Evolutionary conservation across 2,888 invertebrate species (phyloP), one percentile per base, ranked within the genome.

Genomic region (Nebria salina): DNA sequence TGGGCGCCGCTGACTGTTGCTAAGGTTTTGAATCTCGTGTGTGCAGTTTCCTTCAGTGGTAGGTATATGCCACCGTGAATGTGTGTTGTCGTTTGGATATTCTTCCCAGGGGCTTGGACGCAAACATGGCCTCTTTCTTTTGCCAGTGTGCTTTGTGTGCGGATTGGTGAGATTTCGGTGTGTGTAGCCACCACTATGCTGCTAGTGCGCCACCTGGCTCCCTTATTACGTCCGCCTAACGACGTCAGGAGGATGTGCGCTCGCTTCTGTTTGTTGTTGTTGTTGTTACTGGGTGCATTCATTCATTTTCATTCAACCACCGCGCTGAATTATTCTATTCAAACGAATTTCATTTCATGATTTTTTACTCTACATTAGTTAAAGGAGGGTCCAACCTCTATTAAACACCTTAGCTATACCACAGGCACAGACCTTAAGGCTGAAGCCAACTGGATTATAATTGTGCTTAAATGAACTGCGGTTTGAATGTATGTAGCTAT

Each of bases 81-180:
- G 8, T 66, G 8, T 25, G 20, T 70, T 15, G 54, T 54, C 8
- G 54, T 34, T 13, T 20, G 5, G 11, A 11, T 26, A 78, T 78
- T 80, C 79, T 80, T 80, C 80, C 65, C 80, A 75, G 64, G 75
- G 42, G 75, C 70, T 75, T 72, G 75, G 75, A 80, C 75, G 72
- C 80, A 80, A 75, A 80, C 75, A 75, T 73, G 41, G 43, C 68
- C 72, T 77, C 72, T 78, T 75, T 54, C 66, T 75, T 68, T 76
- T 72, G 20, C 72, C 65, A 42, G 43, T 20, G n/a, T 42, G 54
- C 54, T 11, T 13, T 13, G 54, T 54, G 54, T 13, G 13, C 8
- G 9, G 6, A 43, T 43, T 43, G 43, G 7, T 43, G 43, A 9
- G 43, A 43, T 9, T 43, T 43, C 43, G 9, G 13, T 54, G 54